These are phyloP conservation scores for Laothoe populi DNA, from an alignment of 2,888 invertebrate species.

Conservation along the genomic window DNA sequence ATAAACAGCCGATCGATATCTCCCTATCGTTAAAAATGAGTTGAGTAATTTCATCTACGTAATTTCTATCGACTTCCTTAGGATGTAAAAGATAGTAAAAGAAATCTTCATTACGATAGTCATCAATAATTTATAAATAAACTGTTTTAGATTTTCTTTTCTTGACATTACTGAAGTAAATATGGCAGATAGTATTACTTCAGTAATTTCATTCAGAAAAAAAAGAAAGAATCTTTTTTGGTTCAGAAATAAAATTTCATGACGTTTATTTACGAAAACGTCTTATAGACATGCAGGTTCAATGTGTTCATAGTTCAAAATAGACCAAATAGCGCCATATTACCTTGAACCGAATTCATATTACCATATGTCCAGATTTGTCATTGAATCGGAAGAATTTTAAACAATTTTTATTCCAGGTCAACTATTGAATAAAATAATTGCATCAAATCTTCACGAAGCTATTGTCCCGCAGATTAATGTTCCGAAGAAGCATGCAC, in stretches of 20 bases:
- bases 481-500: constrained; percentile 41
- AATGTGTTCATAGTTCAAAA: neutral
- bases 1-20: neutral
- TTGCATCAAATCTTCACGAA: constrained; percentile 74
- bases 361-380: neutral
- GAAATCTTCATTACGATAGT: neutral
- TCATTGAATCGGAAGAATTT: neutral
- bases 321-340: neutral
- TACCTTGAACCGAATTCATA: neutral
- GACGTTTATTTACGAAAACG: neutral
- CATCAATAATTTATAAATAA: neutral
- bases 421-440: constrained; percentile 62
- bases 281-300: neutral
- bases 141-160: neutral
- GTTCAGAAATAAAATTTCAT: too few species aligned
- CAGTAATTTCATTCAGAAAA: too few species aligned
- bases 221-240: too few species aligned
- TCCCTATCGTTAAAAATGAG: neutral
- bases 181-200: too few species aligned
- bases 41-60: neutral
- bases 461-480: constrained; percentile 50
- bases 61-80: neutral
- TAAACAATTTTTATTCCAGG: constrained; percentile 49
- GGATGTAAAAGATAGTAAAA: neutral
- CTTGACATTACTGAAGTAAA: too few species aligned